Percentiles rank a stretch among this genome's conserved stretches.
These are phyloP conservation scores for Hoplostethus mediterraneus DNA, from an alignment of 2,797 vertebrate genomes.

Conservation along the genomic window DNA sequence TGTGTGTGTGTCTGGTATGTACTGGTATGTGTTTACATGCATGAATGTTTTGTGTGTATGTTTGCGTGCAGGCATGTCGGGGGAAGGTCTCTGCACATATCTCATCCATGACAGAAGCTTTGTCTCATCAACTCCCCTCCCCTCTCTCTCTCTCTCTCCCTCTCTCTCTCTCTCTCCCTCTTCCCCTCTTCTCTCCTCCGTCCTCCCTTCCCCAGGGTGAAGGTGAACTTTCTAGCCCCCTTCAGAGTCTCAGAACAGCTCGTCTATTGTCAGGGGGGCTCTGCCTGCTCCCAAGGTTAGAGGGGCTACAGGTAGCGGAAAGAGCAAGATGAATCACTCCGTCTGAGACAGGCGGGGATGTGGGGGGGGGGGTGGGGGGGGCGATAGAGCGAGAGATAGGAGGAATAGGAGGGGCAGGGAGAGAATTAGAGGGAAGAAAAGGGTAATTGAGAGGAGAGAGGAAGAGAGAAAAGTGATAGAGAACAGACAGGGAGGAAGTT, in stretches of 20 bases:
- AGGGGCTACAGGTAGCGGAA: slow-evolving; percentile 76
- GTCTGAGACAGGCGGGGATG: slow-evolving; percentile 54
- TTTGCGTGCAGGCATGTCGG: slow-evolving; percentile 10
- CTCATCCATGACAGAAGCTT: slow-evolving; percentile 57
- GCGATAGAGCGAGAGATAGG: slow-evolving; percentile 64
- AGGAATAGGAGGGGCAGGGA: slow-evolving; percentile 51
- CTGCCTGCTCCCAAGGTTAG: slow-evolving; percentile 70
- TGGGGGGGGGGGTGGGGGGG: slow-evolving; percentile 44
- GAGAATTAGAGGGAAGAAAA: slow-evolving; percentile 70
- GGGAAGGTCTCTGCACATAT: slow-evolving; percentile 39
- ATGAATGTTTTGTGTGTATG: slow-evolving; percentile 10
- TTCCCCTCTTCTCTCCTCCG: neutral
- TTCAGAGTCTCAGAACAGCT: slow-evolving; percentile 72
- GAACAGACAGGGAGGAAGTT: slow-evolving; percentile 68
- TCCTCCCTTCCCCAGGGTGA: slow-evolving; percentile 20
- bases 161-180: slow-evolving; percentile 1
- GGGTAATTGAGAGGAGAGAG: slow-evolving; percentile 70
- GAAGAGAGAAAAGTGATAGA: slow-evolving; percentile 68
- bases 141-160: no score
- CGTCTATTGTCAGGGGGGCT: slow-evolving; percentile 65
- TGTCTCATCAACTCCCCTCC: slow-evolving; percentile 11
- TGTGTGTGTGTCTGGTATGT: neutral
- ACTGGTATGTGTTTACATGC: neutral
- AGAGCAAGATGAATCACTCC: slow-evolving; percentile 78
- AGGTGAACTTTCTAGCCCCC: slow-evolving; percentile 56